Evolutionary conservation across 2,797 vertebrate species (phyloP), one percentile per base, ranked within the genome.

Genomic region (Novumbra hubbsi): DNA sequence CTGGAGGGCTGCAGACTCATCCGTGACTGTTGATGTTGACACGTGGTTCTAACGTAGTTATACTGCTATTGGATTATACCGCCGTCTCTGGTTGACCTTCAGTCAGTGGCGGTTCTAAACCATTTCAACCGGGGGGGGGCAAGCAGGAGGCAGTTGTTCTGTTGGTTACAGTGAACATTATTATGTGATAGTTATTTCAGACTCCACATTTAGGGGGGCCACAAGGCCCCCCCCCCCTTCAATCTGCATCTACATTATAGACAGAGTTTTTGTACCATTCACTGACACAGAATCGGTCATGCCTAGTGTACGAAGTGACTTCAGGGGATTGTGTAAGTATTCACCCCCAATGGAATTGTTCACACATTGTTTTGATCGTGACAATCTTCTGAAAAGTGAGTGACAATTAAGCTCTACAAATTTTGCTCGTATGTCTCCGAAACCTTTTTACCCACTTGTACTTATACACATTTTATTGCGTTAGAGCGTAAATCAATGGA

Each of bases 61-160:
- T 41, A 30, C 38, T 63, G 38, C 57, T 57, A 57, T 65, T 27
- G 45, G 49, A 78, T 78, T 50, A 70, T 48, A 64, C 60, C 63
- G 38, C 24, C 66, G 12, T 27, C n/a, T 50, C 34, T n/a, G 21
- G 27, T 48, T 32, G 41, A 27, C 24, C 38, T n/a, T 45, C 34
- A 68, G 0, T n/a, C 32, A 67, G 19, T n/a, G n/a, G n/a, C n/a
- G n/a, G n/a, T n/a, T n/a, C n/a, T n/a, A n/a, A n/a, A n/a, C n/a
- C n/a, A n/a, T n/a, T n/a, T n/a, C n/a, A n/a, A n/a, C n/a, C n/a
- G n/a, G n/a, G n/a, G n/a, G n/a, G n/a, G n/a, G n/a, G n/a, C n/a
- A n/a, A n/a, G n/a, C n/a, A n/a, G n/a, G n/a, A n/a, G n/a, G n/a
- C n/a, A n/a, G n/a, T n/a, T n/a, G n/a, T n/a, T n/a, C n/a, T n/a